Evolutionary conservation across 2,888 invertebrate species (phyloP), one percentile per base, ranked within the genome.

Genomic region (Archips crataeganus): DNA sequence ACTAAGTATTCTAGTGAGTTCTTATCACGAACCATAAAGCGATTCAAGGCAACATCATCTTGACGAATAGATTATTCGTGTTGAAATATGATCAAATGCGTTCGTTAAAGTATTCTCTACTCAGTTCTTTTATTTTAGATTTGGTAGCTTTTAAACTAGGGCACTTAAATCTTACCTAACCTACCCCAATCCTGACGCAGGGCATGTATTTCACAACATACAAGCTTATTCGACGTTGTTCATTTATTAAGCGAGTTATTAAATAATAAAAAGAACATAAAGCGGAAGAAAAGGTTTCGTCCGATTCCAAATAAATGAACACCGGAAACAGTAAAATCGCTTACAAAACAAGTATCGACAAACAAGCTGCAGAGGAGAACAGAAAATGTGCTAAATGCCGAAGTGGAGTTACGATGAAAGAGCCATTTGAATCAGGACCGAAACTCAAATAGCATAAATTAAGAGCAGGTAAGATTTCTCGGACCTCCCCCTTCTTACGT

Each of bases 341-440:
- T 13, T 23, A 32, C 11, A 15, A 51, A 64, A 49, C 11, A 64
- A 13, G 59, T 54, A 11, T 39, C 3, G 34, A 32, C 9, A 32
- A 70, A 62, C 42, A 62, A n/a, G 32, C 54, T 61, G 39, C 6
- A 23, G 47, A 51, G 13, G 13, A 10, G 10, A 70, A 63, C 15
- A 36, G 54, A 64, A 63, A 63, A 57, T 57, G 70, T 64, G 59
- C 64, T 64, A 4, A 47, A 49, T 49, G 23, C 11, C 47, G 57
- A 63, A 64, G 23, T 57, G 23, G 54, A 32, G 54, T 23, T 57
- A 32, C 8, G 9, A 57, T 57, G 23, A 57, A 57, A 57, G 54
- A 6, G 32, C 54, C 4, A 3, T 57, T 32, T 10, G 32, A 57
- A 57, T 15, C 51, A 49, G 9, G 54, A 6, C 23, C 54, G 23